Percentiles rank a stretch among this genome's conserved stretches.
Evolutionary conservation across 2,113 vertebrate species (phyloP).

Genomic region (Notothenia rossii): DNA sequence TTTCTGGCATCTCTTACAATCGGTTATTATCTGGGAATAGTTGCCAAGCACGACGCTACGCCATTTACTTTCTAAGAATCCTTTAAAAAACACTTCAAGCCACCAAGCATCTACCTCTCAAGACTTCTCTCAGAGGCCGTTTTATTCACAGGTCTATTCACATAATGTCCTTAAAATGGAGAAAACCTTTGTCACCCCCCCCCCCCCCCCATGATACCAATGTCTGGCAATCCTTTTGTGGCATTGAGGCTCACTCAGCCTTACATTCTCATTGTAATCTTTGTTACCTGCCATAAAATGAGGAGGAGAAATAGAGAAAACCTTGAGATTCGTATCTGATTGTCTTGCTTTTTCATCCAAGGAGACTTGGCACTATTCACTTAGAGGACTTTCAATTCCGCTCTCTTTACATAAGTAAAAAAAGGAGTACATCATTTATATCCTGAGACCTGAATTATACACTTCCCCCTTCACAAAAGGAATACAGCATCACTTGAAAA

Average conservation of each 20-base stretch:
- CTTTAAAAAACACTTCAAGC: not conserved
- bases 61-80: constrained; percentile 15
- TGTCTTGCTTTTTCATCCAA: constrained; percentile 28
- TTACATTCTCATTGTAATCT: constrained; percentile 35
- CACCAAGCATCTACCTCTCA: constrained; percentile 5
- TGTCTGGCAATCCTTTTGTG: constrained; percentile 20
- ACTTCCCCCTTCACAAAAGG: constrained; percentile 7
- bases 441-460: not conserved
- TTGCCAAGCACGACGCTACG: constrained; percentile 21
- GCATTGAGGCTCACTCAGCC: constrained; percentile 22
- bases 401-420: not conserved
- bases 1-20: constrained; percentile 17
- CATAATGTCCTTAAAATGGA: constrained; percentile 30
- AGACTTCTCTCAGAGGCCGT: constrained; percentile 11
- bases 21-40: constrained; percentile 4
- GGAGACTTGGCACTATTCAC: constrained; percentile 16
- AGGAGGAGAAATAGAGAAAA: constrained; percentile 19
- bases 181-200: constrained; percentile 7
- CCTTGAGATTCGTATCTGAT: constrained; percentile 41
- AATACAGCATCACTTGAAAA: not conserved
- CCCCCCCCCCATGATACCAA: not conserved
- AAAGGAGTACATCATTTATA: constrained; percentile 25
- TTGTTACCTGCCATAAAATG: constrained; percentile 42
- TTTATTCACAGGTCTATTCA: constrained; percentile 19
- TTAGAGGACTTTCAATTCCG: constrained; percentile 7